Base-by-base conservation (phyloP, 2,888 invertebrate species). In the Spodoptera picta region DNA sequence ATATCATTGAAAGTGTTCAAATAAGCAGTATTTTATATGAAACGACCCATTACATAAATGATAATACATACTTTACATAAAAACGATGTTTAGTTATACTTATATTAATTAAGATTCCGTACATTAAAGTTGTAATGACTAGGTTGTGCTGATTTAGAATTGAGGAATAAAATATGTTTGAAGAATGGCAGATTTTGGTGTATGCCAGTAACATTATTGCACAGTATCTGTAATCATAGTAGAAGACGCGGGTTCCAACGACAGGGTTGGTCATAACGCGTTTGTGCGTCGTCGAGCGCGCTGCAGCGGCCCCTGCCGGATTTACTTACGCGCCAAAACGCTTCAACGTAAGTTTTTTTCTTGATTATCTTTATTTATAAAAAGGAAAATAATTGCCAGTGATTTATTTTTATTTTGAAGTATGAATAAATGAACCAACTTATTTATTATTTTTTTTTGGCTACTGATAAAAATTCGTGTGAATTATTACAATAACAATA, bases 211-310 rank as follows among this genome's bases (percentile, higher is more conserved):
- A 60, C 74, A 64, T 36, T 79, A 75, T 84, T 84, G 83, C 82
- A 80, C 74, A 83, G 78, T 79, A 58, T 66, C 68, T 68, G 65
- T 67, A 73, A 65, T 66, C 65, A 61, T 69, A 72, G 69, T 69
- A 64, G 69, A 68, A 68, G 70, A 70, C 75, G 64, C 56, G 49
- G 36, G 66, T 57, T 60, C 60, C 51, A 62, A 47, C 68, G 52
- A 54, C 23, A 36, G 31, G 49, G 57, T 52, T 53, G 50, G 56
- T 71, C 84, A 85, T 79, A 73, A 75, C 65, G 58, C 67, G 69
- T 75, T 64, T 67, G 80, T 75, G 68, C 74, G 75, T 66, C 76
- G 79, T 27, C 65, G 73, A 74, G 80, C 67, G 72, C 81, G 77
- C 72, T 52, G 75, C 69, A 69, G 61, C 57, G 57, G 56, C 58